Evolutionary conservation across 2,888 invertebrate genomes (phyloP).

Genomic region (Lapara coniferarum): DNA sequence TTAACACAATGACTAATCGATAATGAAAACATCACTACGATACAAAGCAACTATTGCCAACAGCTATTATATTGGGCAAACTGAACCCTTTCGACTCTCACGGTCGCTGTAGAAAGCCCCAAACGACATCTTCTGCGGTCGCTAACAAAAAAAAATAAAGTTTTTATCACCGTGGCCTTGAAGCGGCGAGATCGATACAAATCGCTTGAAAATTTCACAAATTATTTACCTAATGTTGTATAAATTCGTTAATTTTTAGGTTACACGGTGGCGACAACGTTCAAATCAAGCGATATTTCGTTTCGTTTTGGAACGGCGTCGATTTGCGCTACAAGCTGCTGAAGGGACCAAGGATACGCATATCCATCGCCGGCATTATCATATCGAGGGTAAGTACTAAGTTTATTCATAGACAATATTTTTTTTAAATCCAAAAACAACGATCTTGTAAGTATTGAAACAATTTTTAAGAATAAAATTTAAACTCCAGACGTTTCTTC

Average conservation of each 20-base stretch:
- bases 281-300: constrained; percentile 96
- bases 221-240: constrained; percentile 1
- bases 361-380: constrained; percentile 97
- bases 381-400: constrained; percentile 97
- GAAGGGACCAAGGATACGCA: constrained; percentile 95
- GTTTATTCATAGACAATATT: constrained; percentile 53
- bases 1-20: no score
- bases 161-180: constrained; percentile 11
- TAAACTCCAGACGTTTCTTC: no score
- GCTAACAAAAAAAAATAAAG: neutral
- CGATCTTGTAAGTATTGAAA: no score
- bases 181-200: constrained; percentile 1
- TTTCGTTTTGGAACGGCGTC: constrained; percentile 98
- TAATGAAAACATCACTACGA: neutral
- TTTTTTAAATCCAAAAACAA: neutral
- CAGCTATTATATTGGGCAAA: neutral
- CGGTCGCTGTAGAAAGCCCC: neutral
- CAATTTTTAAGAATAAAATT: no score
- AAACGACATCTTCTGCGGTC: neutral
- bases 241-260: constrained; percentile 59
- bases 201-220: constrained; percentile 1
- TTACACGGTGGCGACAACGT: constrained; percentile 90
- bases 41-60: neutral
- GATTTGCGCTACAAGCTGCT: constrained; percentile 95
- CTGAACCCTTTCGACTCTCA: neutral